Base-by-base conservation (phyloP, 2,797 vertebrate species). In the Toxotes lorentzi region DNA sequence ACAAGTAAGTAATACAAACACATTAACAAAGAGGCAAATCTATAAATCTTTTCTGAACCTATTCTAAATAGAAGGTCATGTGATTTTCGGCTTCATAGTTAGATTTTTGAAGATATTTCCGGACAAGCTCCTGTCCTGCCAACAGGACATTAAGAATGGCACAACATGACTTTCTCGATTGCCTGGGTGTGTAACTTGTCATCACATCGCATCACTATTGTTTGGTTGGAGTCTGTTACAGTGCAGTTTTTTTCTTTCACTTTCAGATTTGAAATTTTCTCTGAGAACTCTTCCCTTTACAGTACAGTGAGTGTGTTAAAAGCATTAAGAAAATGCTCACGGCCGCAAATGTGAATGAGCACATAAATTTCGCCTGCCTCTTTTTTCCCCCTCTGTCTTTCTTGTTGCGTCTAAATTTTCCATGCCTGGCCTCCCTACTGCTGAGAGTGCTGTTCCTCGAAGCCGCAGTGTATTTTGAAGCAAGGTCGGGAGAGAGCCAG, bases 381-480 rank as follows among this genome's bases (percentile, higher is more conserved):
- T 59, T 73, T 84, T 56, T 80, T 72, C 61, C 67, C 57, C 66
- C 83, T 64, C 72, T 34, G 43, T 88, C 78, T 92, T 91, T 91
- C 84, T 90, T 92, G 88, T 92, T 93, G 92, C 82, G 71, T 93
- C 91, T 93, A 92, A 92, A 94, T 95, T 95, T 95, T 96, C 95
- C 94, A 92, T 92, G 92, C 85, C 89, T 92, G 90, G 86, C 87
- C 88, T 93, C 92, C 92, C 93, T 81, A 92, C 91, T 96, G 95
- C 95, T 96, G 95, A 96, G 95, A 94, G 93, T 92, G 93, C 94
- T 94, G 92, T 95, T 96, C 94, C 92, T 91, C 72, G 87, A 95
- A 95, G 94, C 95, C 93, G 50, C 94, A 95, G 93, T 95, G 93
- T 95, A 95, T 96, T 95, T 94, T 95, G 91, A 95, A 95, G 92